A percentile compares a stretch with the other conserved stretches of the same genome.
Conservation (phyloP, 2,888 invertebrate genomes). For the Sicus ferrugineus region DNA sequence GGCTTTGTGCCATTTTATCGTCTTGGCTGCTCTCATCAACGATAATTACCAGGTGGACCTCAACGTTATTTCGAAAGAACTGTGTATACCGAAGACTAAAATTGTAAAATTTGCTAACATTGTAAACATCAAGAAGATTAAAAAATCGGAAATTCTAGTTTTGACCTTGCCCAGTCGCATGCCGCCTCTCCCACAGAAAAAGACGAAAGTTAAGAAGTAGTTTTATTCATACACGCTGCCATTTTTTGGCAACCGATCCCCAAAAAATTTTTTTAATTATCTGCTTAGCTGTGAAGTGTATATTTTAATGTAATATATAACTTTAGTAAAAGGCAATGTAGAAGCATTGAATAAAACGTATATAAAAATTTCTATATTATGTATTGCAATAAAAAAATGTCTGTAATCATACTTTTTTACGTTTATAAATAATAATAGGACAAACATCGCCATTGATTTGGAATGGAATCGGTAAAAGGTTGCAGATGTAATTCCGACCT, state of each 20-base stretch:
- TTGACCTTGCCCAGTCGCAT: slow-evolving; percentile 54
- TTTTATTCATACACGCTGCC: slow-evolving; percentile 25
- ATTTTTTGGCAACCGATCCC: no score
- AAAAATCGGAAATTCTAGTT: slow-evolving; percentile 45
- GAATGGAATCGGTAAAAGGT: no score
- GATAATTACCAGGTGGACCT: slow-evolving; percentile 53
- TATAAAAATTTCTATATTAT: no score
- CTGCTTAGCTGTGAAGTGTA: no score
- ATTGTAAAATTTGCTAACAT: slow-evolving; percentile 54
- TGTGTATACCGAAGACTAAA: slow-evolving; percentile 52
- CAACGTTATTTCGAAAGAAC: slow-evolving; percentile 48
- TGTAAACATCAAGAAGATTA: slow-evolving; percentile 49
- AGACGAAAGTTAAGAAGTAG: slow-evolving; percentile 3
- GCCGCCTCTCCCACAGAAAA: slow-evolving; percentile 43
- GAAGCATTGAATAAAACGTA: no score
- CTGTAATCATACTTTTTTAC: no score
- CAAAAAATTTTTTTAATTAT: no score
- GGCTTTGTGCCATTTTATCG: slow-evolving; percentile 59
- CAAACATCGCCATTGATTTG: no score
- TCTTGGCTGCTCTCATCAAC: slow-evolving; percentile 52
- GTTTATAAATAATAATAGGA: no score
- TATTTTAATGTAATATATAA: no score
- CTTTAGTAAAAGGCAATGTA: neutral
- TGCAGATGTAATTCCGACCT: no score
- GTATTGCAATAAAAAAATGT: no score